phyloP scores from a whole-genome alignment of 2,797 vertebrate species.

The Melanogrammus aeglefinus region DNA sequence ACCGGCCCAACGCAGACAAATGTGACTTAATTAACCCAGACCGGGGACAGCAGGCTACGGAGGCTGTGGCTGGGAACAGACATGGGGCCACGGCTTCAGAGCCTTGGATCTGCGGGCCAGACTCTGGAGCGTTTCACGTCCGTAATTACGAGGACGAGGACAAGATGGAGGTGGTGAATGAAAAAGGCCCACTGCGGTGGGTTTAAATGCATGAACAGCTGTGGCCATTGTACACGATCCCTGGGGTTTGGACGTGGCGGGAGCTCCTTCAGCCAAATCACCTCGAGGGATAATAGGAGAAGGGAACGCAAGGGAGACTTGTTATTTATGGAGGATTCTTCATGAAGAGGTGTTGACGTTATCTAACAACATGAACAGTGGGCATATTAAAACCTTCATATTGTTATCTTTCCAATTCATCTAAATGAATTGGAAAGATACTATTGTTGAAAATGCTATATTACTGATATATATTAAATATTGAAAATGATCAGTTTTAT shows the following conservation, averaged over 20 bases:
- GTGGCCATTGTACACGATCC: conserved; percentile 63
- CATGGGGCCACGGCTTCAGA: conserved; percentile 45
- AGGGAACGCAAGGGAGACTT: conserved; percentile 36
- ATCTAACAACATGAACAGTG: conserved; percentile 23
- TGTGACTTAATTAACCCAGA: conserved; percentile 69
- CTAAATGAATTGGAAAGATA: not conserved
- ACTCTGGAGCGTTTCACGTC: conserved; percentile 48
- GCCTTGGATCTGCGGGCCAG: conserved; percentile 54
- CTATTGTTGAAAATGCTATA: not conserved
- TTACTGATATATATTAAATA: not conserved
- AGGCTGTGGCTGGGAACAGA: conserved; percentile 43
- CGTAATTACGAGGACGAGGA: conserved; percentile 72
- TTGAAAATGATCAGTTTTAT: not conserved
- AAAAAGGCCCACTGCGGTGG: conserved; percentile 64
- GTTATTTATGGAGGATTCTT: conserved; percentile 30
- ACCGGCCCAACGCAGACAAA: conserved; percentile 62
- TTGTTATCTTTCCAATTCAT: too few relatives aligned
- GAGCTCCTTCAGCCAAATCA: conserved; percentile 52
- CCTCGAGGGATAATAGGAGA: conserved; percentile 50
- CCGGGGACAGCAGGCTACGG: conserved; percentile 59
- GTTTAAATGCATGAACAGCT: conserved; percentile 77
- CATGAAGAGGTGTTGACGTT: conserved; percentile 29
- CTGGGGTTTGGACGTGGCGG: conserved; percentile 49
- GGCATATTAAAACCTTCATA: conserved; percentile 10
- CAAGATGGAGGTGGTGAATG: conserved; percentile 64